These are phyloP conservation scores for Maconellicoccus hirsutus DNA, from an alignment of 1,140 invertebrate genomes.

Conservation along the genomic window DNA sequence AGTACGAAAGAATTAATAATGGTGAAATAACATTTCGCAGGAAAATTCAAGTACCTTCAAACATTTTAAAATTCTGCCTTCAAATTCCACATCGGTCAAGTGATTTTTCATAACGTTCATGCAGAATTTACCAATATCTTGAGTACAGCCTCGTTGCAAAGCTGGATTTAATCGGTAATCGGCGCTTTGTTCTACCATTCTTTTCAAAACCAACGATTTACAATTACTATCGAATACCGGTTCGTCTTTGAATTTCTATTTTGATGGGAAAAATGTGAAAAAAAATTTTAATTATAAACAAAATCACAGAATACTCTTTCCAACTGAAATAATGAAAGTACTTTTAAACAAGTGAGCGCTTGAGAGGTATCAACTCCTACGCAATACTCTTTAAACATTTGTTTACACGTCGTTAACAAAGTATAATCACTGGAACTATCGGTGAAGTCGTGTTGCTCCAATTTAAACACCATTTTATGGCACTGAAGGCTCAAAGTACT, in stretches of 20 bases:
- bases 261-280: background rate
- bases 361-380: conserved; percentile 51
- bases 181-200: conserved; percentile 83
- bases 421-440: conserved; percentile 78
- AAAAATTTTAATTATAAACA: conserved; percentile 15
- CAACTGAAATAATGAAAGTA: conserved; percentile 32
- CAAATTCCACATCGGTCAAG: conserved; percentile 43
- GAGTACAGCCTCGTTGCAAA: conserved; percentile 61
- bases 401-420: conserved; percentile 65
- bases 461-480: conserved; percentile 66
- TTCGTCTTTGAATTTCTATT: conserved; percentile 54
- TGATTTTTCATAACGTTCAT: conserved; percentile 35
- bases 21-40: background rate
- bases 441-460: conserved; percentile 71
- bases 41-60: conserved; percentile 29
- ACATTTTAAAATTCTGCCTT: conserved; percentile 42
- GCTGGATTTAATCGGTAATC: conserved; percentile 87
- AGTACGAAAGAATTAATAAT: conserved; percentile 18
- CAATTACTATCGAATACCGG: conserved; percentile 74
- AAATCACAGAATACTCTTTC: background rate
- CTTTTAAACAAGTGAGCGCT: conserved; percentile 46
- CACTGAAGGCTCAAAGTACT: conserved; percentile 55
- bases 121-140: conserved; percentile 65
- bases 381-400: conserved; percentile 73
- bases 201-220: conserved; percentile 66